Conservation (phyloP, 2,113 vertebrate species). For the Cichladusa arquata region DNA sequence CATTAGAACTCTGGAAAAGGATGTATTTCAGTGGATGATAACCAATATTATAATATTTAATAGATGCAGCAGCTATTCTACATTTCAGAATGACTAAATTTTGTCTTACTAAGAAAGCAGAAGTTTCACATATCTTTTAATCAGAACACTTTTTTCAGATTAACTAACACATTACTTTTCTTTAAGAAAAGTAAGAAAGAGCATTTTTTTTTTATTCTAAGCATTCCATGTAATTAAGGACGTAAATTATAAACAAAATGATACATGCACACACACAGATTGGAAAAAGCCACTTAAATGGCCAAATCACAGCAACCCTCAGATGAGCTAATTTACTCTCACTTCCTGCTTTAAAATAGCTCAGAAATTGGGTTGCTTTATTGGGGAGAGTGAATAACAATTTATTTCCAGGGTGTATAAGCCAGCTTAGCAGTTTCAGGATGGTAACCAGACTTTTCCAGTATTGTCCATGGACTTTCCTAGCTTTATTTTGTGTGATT, state of each 20-base stretch:
- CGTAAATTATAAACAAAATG: neutral
- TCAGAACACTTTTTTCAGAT: neutral
- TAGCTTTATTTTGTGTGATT: neutral
- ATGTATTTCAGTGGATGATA: conserved; percentile 3
- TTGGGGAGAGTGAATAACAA: neutral
- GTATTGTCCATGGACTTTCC: neutral
- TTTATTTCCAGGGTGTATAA: neutral
- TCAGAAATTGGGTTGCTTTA: neutral
- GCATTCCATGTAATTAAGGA: neutral
- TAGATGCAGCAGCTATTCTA: neutral
- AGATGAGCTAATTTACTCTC: neutral
- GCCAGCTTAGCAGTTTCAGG: neutral
- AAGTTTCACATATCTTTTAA: neutral
- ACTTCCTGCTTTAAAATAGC: neutral
- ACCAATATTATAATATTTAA: neutral
- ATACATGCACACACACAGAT: neutral
- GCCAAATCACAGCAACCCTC: neutral
- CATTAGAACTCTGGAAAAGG: conserved; percentile 1
- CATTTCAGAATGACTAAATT: conserved; percentile 11
- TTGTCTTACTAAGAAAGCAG: neutral
- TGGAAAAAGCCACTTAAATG: neutral
- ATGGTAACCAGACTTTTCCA: neutral
- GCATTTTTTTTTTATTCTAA: neutral
- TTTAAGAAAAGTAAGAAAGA: neutral
- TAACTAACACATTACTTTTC: neutral